Conservation (phyloP, 2,113 vertebrate genomes). For the Bagarius yarrelli region DNA sequence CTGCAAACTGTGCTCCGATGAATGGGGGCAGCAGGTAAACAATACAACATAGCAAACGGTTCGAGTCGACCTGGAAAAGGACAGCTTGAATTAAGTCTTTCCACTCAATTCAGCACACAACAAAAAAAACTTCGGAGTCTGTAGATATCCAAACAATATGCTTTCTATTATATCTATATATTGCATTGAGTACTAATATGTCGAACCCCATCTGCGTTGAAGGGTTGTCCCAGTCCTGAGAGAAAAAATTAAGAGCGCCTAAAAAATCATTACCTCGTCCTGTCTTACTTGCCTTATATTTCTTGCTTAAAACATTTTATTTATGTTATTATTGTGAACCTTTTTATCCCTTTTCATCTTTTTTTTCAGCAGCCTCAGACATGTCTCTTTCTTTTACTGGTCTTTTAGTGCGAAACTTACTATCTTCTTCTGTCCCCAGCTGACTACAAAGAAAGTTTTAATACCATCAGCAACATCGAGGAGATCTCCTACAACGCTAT, state of each 20-base stretch:
- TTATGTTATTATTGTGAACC: background rate
- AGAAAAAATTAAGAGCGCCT: slow-evolving; percentile 1
- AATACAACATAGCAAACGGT: slow-evolving; percentile 26
- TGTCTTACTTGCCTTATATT: slow-evolving; percentile 23
- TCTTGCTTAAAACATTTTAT: background rate
- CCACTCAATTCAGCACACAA: slow-evolving; percentile 21
- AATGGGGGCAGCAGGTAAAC: slow-evolving; percentile 41
- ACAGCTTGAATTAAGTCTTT: slow-evolving; percentile 18
- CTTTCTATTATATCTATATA: too few relatives aligned
- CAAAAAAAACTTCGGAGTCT: slow-evolving; percentile 14
- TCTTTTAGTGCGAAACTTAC: background rate
- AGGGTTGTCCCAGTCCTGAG: background rate
- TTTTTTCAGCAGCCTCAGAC: background rate
- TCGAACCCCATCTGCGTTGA: background rate
- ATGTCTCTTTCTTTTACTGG: background rate
- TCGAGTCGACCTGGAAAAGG: slow-evolving; percentile 26
- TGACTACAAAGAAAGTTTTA: slow-evolving; percentile 99
- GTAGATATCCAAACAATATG: slow-evolving; percentile 3
- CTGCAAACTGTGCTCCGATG: slow-evolving; percentile 20
- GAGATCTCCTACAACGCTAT: slow-evolving; percentile 97
- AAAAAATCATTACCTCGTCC: background rate
- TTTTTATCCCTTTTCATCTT: background rate
- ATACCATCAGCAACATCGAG: slow-evolving; percentile 97
- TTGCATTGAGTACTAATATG: background rate
- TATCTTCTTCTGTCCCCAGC: slow-evolving; percentile 67